Conservation (phyloP, 2,797 vertebrate species). For the Moxostoma hubbsi region DNA sequence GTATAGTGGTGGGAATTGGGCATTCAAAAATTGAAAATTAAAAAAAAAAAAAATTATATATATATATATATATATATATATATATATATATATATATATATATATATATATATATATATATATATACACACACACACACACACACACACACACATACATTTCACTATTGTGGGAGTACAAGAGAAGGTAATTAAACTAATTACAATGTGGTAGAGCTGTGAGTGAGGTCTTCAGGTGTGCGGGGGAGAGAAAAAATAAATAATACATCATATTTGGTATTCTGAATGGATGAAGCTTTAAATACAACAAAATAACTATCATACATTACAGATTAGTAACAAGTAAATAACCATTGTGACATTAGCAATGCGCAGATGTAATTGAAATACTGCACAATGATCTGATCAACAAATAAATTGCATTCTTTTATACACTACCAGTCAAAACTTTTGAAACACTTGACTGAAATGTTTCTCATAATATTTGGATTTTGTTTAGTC, state of each 20-base stretch:
- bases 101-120: too few species aligned
- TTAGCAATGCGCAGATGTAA: not conserved
- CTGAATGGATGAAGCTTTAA: constrained; percentile 1
- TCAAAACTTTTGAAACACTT: too few species aligned
- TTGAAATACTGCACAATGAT: not conserved
- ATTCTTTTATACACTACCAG: not conserved
- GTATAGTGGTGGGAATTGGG: too few species aligned
- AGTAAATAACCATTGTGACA: not conserved
- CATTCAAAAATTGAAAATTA: too few species aligned
- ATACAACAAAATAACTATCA: not conserved
- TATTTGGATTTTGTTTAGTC: too few species aligned
- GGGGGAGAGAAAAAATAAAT: constrained; percentile 4
- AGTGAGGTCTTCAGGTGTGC: constrained; percentile 33
- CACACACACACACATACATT: too few species aligned
- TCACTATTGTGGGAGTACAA: not conserved
- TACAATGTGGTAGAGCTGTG: constrained; percentile 50
- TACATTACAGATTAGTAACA: not conserved
- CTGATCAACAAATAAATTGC: not conserved
- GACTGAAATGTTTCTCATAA: too few species aligned
- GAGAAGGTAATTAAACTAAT: constrained; percentile 45
- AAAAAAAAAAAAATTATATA: too few species aligned
- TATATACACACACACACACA: too few species aligned
- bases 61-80: too few species aligned
- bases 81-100: too few species aligned
- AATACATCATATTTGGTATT: not conserved